A percentile compares a stretch with the other conserved stretches of the same genome.
These are phyloP conservation scores for Varanus salvator DNA, from an alignment of 2,113 vertebrate species.

Conservation along the genomic window DNA sequence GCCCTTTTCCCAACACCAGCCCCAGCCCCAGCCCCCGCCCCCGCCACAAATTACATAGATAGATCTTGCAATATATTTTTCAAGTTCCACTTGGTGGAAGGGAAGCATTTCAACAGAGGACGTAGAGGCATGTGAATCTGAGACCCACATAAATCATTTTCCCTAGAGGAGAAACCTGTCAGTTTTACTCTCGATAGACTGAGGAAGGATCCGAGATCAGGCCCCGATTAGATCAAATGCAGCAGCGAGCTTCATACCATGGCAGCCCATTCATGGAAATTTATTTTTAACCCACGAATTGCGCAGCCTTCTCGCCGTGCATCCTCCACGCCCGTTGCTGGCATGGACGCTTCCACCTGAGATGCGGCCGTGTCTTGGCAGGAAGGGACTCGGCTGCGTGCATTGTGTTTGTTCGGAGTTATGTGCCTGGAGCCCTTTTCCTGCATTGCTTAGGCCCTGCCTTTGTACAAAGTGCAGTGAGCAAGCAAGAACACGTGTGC, in stretches of 20 bases:
- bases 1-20: too few relatives aligned
- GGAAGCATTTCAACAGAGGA: background rate
- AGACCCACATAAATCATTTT: background rate
- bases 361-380: constrained; percentile 64
- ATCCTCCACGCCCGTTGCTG: constrained; percentile 29
- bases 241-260: background rate
- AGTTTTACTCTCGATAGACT: background rate
- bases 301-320: background rate
- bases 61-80: background rate
- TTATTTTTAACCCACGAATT: background rate
- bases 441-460: constrained; percentile 43
- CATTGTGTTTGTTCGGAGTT: constrained; percentile 65
- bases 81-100: background rate
- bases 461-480: background rate
- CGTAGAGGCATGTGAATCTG: background rate
- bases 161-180: background rate
- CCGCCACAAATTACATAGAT: background rate
- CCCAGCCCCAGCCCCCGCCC: too few relatives aligned
- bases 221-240: too few relatives aligned
- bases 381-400: constrained; percentile 53
- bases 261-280: background rate
- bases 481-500: background rate
- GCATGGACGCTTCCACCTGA: constrained; percentile 56
- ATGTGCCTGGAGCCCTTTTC: constrained; percentile 62
- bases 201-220: background rate